Conservation (phyloP, 2,113 vertebrate species). For the Lepisosteus oculatus region DNA sequence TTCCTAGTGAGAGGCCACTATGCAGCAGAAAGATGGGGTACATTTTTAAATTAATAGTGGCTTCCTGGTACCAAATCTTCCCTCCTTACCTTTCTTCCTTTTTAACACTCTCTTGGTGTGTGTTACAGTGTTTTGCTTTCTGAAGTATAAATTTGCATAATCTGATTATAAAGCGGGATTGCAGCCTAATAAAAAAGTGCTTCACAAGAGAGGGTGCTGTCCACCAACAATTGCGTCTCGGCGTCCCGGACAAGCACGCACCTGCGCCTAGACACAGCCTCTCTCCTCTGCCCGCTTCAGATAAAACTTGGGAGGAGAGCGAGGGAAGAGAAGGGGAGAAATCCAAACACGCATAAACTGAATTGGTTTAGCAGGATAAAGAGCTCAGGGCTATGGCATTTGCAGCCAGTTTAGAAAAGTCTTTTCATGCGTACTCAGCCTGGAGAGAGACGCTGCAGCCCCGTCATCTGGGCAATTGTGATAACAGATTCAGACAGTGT, state of each 20-base stretch:
- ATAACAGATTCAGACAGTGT: constrained; percentile 84
- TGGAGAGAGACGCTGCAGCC: constrained; percentile 70
- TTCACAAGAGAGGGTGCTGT: constrained; percentile 80
- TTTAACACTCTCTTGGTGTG: constrained; percentile 47
- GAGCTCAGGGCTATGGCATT: constrained; percentile 69
- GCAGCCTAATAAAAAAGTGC: constrained; percentile 76
- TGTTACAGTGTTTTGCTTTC: constrained; percentile 82
- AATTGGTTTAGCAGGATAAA: constrained; percentile 76
- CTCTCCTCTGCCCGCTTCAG: constrained; percentile 71
- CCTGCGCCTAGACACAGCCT: constrained; percentile 71
- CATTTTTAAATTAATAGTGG: no score
- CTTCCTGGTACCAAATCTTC: constrained; percentile 12
- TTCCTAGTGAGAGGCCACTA: no score
- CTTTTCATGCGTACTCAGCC: constrained; percentile 72
- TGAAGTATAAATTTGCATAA: constrained; percentile 99
- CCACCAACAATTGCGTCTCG: constrained; percentile 60
- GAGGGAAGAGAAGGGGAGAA: constrained; percentile 59
- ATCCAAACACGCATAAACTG: constrained; percentile 72
- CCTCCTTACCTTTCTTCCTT: constrained; percentile 11
- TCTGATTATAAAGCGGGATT: constrained; percentile 86
- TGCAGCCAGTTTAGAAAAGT: constrained; percentile 67
- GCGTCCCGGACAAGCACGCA: constrained; percentile 73
- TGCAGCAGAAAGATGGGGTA: no score
- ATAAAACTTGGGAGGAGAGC: constrained; percentile 46
- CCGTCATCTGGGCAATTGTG: constrained; percentile 79